Percentiles rank a stretch among this genome's conserved stretches.
These are phyloP conservation scores for Tryphoninae sp. DNA, from an alignment of 2,888 invertebrate species.

Conservation along the genomic window DNA sequence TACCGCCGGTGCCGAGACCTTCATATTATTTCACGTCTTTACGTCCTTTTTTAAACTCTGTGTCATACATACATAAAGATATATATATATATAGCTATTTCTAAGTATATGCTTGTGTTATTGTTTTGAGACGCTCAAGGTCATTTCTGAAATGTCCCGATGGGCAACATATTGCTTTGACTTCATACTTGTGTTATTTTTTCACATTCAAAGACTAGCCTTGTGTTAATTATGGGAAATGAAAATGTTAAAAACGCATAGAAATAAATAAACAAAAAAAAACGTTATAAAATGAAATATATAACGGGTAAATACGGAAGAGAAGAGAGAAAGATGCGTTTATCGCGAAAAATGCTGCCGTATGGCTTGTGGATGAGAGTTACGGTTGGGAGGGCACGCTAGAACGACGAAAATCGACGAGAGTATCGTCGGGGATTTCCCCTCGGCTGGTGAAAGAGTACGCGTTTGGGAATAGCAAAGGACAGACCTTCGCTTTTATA, in stretches of 20 bases:
- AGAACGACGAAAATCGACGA: not conserved
- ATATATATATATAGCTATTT: not conserved
- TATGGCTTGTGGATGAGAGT: slow-evolving; percentile 20
- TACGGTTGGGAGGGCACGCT: slow-evolving; percentile 14
- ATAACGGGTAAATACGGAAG: not conserved
- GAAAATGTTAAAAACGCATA: not conserved
- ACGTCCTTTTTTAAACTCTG: slow-evolving; percentile 18
- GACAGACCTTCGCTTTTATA: slow-evolving; percentile 19
- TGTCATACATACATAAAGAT: slow-evolving; percentile 20
- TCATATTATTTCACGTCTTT: slow-evolving; percentile 36
- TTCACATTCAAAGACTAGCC: no score
- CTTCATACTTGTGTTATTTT: no score
- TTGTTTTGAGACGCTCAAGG: no score
- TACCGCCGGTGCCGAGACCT: slow-evolving; percentile 44
- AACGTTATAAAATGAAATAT: not conserved
- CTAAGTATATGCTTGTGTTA: no score
- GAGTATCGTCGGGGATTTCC: slow-evolving; percentile 35
- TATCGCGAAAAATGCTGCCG: slow-evolving; percentile 25
- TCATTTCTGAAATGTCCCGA: no score
- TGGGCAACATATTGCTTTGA: no score
- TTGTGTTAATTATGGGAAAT: no score
- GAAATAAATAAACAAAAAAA: not conserved
- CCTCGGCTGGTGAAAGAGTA: slow-evolving; percentile 21
- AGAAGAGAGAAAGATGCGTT: slow-evolving; percentile 22
- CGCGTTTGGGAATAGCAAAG: slow-evolving; percentile 40